phyloP scores from a whole-genome alignment of 2,797 vertebrate species.

The Etheostoma perlongum region DNA sequence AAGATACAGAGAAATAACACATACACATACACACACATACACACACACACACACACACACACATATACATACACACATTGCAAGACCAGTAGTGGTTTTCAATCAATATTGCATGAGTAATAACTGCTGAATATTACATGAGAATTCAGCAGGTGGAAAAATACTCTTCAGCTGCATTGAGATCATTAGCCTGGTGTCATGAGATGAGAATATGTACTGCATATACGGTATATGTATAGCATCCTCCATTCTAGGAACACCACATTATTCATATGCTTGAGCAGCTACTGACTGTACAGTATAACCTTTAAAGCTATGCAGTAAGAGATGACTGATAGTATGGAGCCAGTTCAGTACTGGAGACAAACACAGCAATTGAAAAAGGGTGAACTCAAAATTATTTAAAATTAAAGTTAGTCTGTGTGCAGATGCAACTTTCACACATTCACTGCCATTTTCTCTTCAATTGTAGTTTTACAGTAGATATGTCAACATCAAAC shows the following conservation, averaged over 20 bases:
- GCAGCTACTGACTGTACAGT: slow-evolving; percentile 26
- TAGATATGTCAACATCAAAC: slow-evolving; percentile 29
- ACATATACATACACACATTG: slow-evolving; percentile 16
- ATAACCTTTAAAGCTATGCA: slow-evolving; percentile 40
- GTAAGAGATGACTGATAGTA: slow-evolving; percentile 27
- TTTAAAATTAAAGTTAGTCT: slow-evolving; percentile 26
- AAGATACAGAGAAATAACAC: too few species aligned
- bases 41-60: too few species aligned
- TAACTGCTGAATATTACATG: slow-evolving; percentile 59
- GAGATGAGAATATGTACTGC: slow-evolving; percentile 29
- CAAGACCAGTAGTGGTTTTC: slow-evolving; percentile 38
- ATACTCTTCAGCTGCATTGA: slow-evolving; percentile 27
- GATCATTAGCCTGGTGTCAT: slow-evolving; percentile 41
- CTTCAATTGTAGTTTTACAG: slow-evolving; percentile 18
- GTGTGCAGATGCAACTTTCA: slow-evolving; percentile 4
- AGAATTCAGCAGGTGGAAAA: slow-evolving; percentile 49
- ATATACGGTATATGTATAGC: slow-evolving; percentile 15
- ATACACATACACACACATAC: too few species aligned
- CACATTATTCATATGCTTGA: slow-evolving; percentile 67
- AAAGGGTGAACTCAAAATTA: slow-evolving; percentile 24
- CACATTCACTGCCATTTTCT: slow-evolving; percentile 7
- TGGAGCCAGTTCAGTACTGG: background rate
- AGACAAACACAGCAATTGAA: slow-evolving; percentile 43
- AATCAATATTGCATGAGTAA: slow-evolving; percentile 68
- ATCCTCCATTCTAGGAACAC: slow-evolving; percentile 24